Percentiles rank a stretch among this genome's conserved stretches.
Evolutionary conservation across 1,140 invertebrate species (phyloP).

Genomic region (Mamestra configurata): DNA sequence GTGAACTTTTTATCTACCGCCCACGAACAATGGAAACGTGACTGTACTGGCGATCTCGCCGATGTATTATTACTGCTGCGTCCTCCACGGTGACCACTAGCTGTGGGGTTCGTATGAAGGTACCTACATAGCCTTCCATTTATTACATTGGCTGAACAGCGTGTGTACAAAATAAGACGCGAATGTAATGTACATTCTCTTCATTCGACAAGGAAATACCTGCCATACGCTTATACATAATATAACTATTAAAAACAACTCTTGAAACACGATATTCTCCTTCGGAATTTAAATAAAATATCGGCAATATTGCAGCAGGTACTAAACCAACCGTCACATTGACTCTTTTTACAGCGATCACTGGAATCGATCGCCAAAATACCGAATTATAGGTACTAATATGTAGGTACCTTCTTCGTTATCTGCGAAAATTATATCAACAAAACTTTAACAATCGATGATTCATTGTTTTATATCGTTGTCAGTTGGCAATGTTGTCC

Average conservation of each 20-base stretch:
- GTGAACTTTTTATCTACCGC: constrained; percentile 83
- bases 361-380: constrained; percentile 55
- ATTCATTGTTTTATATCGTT: constrained; percentile 19
- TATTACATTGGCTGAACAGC: constrained; percentile 59
- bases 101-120: constrained; percentile 51
- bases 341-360: constrained; percentile 60
- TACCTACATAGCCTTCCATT: constrained; percentile 62
- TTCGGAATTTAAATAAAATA: constrained; percentile 63
- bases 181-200: constrained; percentile 50
- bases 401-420: no score
- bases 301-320: constrained; percentile 61
- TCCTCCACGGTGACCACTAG: constrained; percentile 57
- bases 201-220: constrained; percentile 68
- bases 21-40: constrained; percentile 85
- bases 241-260: constrained; percentile 62
- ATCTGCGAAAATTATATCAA: constrained; percentile 38
- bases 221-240: constrained; percentile 59
- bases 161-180: not conserved
- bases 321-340: constrained; percentile 56
- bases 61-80: constrained; percentile 64
- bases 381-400: not conserved
- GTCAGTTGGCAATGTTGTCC: constrained; percentile 3
- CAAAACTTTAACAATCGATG: constrained; percentile 26
- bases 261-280: constrained; percentile 62
- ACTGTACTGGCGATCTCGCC: constrained; percentile 78